Evolutionary conservation across 2,888 invertebrate genomes (phyloP).

Genomic region (Platycheirus rosarum): DNA sequence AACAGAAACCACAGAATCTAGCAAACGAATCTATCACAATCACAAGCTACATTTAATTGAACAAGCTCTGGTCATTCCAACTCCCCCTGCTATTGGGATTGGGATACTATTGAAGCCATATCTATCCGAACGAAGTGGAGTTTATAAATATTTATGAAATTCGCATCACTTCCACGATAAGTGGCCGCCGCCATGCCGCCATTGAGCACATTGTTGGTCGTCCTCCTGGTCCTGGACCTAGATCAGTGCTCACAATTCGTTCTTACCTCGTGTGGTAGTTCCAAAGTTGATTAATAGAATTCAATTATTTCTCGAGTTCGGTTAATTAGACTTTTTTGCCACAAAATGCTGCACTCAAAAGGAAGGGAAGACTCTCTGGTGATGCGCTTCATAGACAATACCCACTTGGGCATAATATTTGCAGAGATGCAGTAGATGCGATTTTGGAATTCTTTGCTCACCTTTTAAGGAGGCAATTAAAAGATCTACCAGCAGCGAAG

Average conservation of each 20-base stretch:
- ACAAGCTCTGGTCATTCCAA: conserved; percentile 17
- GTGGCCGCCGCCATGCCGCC: conserved; percentile 43
- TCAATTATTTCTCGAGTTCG: conserved; percentile 72
- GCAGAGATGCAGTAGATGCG: conserved; percentile 62
- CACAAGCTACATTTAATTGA: conserved; percentile 37
- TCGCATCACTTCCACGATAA: conserved; percentile 70
- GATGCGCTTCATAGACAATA: conserved; percentile 52
- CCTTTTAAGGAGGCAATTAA: conserved; percentile 74
- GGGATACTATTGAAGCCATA: conserved; percentile 25
- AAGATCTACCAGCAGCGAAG: too few relatives aligned
- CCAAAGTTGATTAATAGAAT: conserved; percentile 73
- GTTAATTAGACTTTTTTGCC: conserved; percentile 67
- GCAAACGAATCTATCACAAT: conserved; percentile 67
- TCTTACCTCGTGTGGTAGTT: conserved; percentile 10
- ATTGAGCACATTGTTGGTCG: not conserved
- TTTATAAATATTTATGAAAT: conserved; percentile 74
- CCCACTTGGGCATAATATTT: conserved; percentile 36
- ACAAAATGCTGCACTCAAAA: conserved; percentile 43
- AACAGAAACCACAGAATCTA: conserved; percentile 54
- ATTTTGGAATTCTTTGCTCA: conserved; percentile 64
- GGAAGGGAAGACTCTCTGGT: conserved; percentile 26
- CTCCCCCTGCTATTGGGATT: not conserved
- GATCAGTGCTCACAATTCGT: not conserved
- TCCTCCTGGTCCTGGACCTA: not conserved
- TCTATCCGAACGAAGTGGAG: conserved; percentile 26